A percentile compares a stretch with the other conserved stretches of the same genome.
These are phyloP conservation scores for Polypedilum pembai DNA, from an alignment of 1,140 invertebrate species.

Conservation along the genomic window DNA sequence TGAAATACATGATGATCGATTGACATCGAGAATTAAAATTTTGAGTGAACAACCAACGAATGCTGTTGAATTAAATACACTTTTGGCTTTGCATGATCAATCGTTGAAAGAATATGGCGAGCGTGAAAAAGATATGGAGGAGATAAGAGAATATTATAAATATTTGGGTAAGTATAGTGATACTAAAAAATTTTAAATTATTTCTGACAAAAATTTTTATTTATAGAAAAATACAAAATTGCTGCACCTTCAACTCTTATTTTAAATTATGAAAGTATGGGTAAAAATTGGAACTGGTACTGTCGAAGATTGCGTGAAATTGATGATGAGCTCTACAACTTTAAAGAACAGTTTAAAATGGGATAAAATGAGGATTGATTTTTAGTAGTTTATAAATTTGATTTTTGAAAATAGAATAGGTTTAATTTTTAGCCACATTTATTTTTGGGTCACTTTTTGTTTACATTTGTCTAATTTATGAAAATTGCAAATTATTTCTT, in stretches of 20 bases:
- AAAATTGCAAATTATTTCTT: no score
- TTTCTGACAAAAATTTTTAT: neutral
- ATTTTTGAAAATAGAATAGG: no score
- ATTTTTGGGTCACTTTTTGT: no score
- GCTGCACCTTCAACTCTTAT: neutral
- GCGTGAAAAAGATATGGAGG: neutral
- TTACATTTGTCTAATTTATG: no score
- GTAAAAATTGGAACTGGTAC: neutral
- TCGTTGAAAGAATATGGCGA: neutral
- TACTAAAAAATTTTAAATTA: neutral
- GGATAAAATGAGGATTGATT: neutral
- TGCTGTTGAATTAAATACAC: neutral
- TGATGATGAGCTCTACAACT: neutral
- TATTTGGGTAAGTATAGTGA: slow-evolving; percentile 10
- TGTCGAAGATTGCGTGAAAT: neutral
- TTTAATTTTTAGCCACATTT: no score
- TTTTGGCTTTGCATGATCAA: neutral
- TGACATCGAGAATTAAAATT: neutral
- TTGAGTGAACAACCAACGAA: slow-evolving; percentile 4
- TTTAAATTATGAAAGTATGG: neutral
- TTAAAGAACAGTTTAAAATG: slow-evolving; percentile 15
- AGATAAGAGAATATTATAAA: neutral
- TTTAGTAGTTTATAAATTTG: no score
- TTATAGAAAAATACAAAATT: slow-evolving; percentile 21
- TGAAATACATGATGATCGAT: neutral